Conservation (phyloP, 1,140 invertebrate species). For the Drosophila simulans region DNA sequence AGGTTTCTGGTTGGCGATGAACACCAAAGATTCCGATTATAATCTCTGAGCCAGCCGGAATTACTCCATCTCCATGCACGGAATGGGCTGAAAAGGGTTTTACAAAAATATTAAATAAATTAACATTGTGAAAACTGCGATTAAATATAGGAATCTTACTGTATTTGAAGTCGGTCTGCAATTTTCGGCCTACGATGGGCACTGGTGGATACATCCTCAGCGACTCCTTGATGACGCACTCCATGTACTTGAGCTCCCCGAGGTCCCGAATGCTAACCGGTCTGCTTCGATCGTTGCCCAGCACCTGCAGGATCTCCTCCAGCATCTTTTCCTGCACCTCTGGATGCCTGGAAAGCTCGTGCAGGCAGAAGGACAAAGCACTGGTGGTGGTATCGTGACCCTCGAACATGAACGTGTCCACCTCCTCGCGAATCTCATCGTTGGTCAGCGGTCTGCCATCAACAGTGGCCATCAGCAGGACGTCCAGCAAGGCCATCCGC, state of each 20-base stretch:
- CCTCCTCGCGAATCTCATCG: slow-evolving; percentile 88
- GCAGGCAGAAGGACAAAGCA: slow-evolving; percentile 63
- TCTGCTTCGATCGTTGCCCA: slow-evolving; percentile 82
- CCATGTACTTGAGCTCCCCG: slow-evolving; percentile 88
- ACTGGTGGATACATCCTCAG: slow-evolving; percentile 89
- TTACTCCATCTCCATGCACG: slow-evolving; percentile 35
- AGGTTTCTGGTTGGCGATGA: slow-evolving; percentile 20
- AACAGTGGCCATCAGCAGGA: slow-evolving; percentile 87
- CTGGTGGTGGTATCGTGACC: slow-evolving; percentile 80
- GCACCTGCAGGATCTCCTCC: slow-evolving; percentile 78
- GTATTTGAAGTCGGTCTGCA: slow-evolving; percentile 87
- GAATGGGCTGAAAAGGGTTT: slow-evolving; percentile 41
- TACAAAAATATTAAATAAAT: not conserved
- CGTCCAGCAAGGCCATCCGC: slow-evolving; percentile 89
- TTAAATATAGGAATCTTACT: slow-evolving; percentile 36
- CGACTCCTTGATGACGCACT: slow-evolving; percentile 90
- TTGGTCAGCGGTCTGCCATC: slow-evolving; percentile 86
- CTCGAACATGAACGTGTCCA: slow-evolving; percentile 90
- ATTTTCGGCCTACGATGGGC: slow-evolving; percentile 85
- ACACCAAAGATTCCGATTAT: slow-evolving; percentile 72
- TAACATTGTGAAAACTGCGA: too few relatives aligned
- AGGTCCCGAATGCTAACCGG: slow-evolving; percentile 85
- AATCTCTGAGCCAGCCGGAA: slow-evolving; percentile 68
- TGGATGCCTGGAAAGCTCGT: slow-evolving; percentile 57
- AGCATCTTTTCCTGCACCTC: slow-evolving; percentile 70